Evolutionary conservation across 2,888 invertebrate genomes (phyloP), one percentile per base, ranked within the genome.

Genomic region (Diplazon laetatorius): DNA sequence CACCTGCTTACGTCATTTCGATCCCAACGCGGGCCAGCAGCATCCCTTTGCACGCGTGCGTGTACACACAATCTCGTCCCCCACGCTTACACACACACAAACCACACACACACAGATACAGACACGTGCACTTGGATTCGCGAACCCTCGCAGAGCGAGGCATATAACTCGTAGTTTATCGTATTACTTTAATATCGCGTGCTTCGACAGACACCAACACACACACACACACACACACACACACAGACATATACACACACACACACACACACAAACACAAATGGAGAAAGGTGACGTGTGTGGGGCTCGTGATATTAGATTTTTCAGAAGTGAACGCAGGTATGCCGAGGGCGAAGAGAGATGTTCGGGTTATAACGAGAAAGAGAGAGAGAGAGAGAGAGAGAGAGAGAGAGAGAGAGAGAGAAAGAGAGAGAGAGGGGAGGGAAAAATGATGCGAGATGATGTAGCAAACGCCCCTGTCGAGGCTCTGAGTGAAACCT

Each of bases 81-180:
- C 22, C 62, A 59, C 14, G 30, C 25, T 18, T 30, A n/a, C 60
- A 22, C 46, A 37, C 39, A 42, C 68, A 59, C 42, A n/a, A n/a
- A n/a, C 6, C 37, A 25, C 62, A 59, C 14, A 20, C 25, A 16
- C 35, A n/a, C 60, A 22, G 37, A 37, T 30, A 42, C 68, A 59
- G 30, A n/a, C n/a, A n/a, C n/a, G n/a, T n/a, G n/a, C n/a, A 22
- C 37, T 48, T 8, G 50, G 22, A 52, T 50, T 50, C 60, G 16
- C 48, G 12, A 35, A 52, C 77, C 78, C 77, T 80, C 66, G 77
- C 81, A 83, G 84, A 84, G 81, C n/a, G n/a, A n/a, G n/a, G n/a
- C n/a, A n/a, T 84, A 80, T 85, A 85, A 86, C 84, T 83, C 81
- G 82, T 85, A 82, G 82, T 85, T 85, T 85, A 85, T 86, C 83